Conservation (phyloP, 1,140 invertebrate species). For the Phocides pigmalion region DNA sequence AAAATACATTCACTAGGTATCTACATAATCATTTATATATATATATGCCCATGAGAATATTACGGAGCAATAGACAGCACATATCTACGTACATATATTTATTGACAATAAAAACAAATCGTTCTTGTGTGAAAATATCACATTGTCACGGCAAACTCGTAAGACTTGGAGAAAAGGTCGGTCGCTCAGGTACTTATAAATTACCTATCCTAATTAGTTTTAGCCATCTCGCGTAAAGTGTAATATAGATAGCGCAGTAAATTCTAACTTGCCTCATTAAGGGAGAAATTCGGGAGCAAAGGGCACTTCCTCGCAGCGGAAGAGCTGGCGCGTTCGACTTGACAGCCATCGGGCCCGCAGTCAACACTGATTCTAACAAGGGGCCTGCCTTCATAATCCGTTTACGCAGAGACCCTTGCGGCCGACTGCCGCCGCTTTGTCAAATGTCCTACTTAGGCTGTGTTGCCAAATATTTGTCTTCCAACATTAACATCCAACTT, state of each 20-base stretch:
- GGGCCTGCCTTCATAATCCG: constrained; percentile 63
- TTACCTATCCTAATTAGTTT: not conserved
- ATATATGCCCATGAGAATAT: no score
- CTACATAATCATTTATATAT: no score
- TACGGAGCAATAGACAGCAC: no score
- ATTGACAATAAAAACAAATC: no score
- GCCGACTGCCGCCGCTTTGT: constrained; percentile 54
- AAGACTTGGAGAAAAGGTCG: no score
- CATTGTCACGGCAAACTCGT: no score
- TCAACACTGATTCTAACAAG: constrained; percentile 70
- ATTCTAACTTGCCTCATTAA: not conserved
- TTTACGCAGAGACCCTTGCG: constrained; percentile 57
- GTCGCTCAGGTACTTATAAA: no score
- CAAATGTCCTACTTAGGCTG: constrained; percentile 33
- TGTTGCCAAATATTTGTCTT: constrained; percentile 46
- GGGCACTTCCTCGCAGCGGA: constrained; percentile 4
- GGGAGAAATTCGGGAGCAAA: constrained; percentile 8
- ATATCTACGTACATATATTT: no score
- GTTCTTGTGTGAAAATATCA: no score
- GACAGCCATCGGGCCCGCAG: constrained; percentile 58
- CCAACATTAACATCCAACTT: constrained; percentile 16
- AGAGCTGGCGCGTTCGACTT: constrained; percentile 34
- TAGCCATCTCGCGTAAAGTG: not conserved
- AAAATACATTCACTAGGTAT: no score
- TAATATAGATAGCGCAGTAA: not conserved